These are phyloP conservation scores for Aphyosemion australe DNA, from an alignment of 2,113 vertebrate species.

Conservation along the genomic window DNA sequence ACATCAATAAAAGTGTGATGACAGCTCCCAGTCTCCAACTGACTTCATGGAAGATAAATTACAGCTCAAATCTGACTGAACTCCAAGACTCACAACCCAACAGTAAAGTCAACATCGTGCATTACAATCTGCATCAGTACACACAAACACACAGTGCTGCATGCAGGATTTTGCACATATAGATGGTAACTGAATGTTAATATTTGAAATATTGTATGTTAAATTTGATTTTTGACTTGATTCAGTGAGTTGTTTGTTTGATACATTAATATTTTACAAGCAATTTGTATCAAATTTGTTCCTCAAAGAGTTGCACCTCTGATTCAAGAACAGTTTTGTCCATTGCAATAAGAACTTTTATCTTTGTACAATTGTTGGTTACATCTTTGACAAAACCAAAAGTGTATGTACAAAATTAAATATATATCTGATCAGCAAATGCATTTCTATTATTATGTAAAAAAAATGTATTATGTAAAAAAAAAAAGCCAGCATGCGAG, in stretches of 20 bases:
- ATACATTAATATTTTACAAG: not conserved
- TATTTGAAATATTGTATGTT: not conserved
- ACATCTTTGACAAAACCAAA: not conserved
- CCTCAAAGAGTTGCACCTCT: not conserved
- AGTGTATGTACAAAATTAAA: too few relatives aligned
- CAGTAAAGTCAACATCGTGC: not conserved
- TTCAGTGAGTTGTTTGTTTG: not conserved
- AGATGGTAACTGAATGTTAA: too few relatives aligned
- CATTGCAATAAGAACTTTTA: not conserved
- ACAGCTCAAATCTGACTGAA: conserved; percentile 34
- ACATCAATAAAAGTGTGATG: conserved; percentile 57
- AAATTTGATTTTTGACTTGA: not conserved
- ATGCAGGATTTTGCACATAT: not conserved
- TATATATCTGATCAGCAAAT: too few relatives aligned
- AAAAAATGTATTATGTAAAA: too few relatives aligned
- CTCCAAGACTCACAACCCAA: conserved; percentile 17
- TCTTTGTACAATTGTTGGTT: not conserved
- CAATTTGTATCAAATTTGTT: not conserved
- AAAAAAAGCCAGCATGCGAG: too few relatives aligned
- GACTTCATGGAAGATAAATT: conserved; percentile 54
- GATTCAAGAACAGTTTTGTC: not conserved
- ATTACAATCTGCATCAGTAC: conserved; percentile 3
- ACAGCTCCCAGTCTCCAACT: conserved; percentile 57
- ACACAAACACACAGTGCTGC: not conserved
- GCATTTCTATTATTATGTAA: too few relatives aligned